Evolutionary conservation across 2,797 vertebrate genomes (phyloP).

Genomic region (Erpetoichthys calabaricus): DNA sequence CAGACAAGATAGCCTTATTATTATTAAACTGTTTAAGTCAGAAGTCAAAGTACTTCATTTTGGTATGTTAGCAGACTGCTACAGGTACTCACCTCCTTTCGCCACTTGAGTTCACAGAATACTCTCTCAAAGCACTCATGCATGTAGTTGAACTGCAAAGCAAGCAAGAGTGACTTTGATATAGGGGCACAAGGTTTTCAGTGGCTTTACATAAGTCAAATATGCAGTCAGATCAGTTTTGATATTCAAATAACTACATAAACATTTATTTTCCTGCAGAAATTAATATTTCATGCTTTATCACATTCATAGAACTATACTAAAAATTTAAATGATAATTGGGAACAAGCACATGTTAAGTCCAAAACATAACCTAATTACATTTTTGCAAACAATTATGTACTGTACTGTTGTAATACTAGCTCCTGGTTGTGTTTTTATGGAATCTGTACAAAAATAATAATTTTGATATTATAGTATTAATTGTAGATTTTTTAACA

Average conservation of each 20-base stretch:
- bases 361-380: no score
- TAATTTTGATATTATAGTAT: no score
- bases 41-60: background rate
- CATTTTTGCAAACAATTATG: no score
- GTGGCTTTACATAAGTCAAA: background rate
- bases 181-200: no score
- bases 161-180: background rate
- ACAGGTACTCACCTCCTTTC: constrained; percentile 70
- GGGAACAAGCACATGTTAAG: no score
- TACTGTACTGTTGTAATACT: no score
- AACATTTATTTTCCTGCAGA: background rate
- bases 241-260: background rate
- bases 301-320: no score
- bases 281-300: no score
- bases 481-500: no score
- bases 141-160: constrained; percentile 91
- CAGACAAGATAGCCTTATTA: background rate
- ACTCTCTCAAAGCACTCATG: constrained; percentile 95
- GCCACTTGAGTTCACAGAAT: constrained; percentile 96
- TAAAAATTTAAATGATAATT: no score
- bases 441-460: no score
- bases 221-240: background rate
- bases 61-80: background rate
- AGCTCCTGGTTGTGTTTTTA: no score
- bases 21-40: background rate